Evolutionary conservation across 2,113 vertebrate species (phyloP).

Genomic region (Crotalus viridis): DNA sequence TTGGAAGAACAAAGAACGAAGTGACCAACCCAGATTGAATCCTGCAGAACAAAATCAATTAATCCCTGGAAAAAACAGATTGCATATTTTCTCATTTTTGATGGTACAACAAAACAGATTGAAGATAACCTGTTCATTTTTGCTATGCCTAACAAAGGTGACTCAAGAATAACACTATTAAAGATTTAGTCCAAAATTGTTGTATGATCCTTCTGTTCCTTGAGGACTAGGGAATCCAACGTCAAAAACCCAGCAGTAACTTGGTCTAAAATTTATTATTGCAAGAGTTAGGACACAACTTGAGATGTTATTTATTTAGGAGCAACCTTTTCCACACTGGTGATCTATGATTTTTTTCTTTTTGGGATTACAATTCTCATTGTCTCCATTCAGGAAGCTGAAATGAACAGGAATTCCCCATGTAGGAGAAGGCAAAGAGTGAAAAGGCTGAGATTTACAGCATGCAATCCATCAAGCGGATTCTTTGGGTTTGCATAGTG

Average conservation of each 20-base stretch:
- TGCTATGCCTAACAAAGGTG: neutral
- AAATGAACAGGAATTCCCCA: no score
- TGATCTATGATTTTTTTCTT: no score
- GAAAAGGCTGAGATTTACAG: no score
- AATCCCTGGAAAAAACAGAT: neutral
- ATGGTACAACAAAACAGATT: neutral
- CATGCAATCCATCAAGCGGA: no score
- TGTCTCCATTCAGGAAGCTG: no score
- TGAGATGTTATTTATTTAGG: no score
- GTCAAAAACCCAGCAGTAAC: neutral
- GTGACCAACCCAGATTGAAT: no score
- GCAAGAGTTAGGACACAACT: neutral
- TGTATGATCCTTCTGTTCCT: neutral
- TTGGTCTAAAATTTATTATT: neutral
- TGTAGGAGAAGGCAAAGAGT: no score
- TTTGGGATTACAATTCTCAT: no score
- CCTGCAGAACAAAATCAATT: neutral
- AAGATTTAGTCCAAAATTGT: neutral
- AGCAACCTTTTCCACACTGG: no score
- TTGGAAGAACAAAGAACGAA: no score
- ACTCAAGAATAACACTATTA: neutral
- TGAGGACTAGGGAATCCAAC: neutral
- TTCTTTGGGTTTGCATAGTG: no score
- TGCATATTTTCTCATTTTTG: neutral
- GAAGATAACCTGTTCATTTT: neutral